Conservation (phyloP, 2,113 vertebrate species). For the Gambusia affinis region DNA sequence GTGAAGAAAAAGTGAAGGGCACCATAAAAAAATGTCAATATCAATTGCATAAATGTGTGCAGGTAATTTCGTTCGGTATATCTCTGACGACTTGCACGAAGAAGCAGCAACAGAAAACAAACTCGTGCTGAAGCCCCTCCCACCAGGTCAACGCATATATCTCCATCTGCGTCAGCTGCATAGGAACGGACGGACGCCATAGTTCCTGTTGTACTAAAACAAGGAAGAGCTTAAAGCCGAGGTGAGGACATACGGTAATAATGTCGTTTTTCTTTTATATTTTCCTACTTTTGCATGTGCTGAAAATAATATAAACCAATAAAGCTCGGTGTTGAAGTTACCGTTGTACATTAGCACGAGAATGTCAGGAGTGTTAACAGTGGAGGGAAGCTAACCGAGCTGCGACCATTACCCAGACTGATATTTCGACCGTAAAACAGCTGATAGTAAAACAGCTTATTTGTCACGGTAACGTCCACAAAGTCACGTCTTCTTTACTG, state of each 20-base stretch:
- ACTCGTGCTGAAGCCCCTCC: constrained; percentile 24
- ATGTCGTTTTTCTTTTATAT: accelerated
- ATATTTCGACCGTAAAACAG: not conserved
- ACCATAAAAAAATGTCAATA: not conserved
- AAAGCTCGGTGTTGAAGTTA: not conserved
- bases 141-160: constrained; percentile 41
- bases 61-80: not conserved
- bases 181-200: constrained; percentile 63
- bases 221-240: constrained; percentile 46
- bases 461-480: not conserved
- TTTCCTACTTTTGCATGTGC: accelerated
- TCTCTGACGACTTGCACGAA: not conserved
- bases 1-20: not conserved
- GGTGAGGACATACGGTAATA: constrained; percentile 54
- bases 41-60: not conserved
- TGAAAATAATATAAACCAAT: not conserved
- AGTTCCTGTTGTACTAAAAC: constrained; percentile 34
- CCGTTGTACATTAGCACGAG: not conserved
- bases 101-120: not conserved
- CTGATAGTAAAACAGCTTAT: not conserved
- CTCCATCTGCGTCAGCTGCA: constrained; percentile 45
- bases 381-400: constrained; percentile 11
- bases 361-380: not conserved
- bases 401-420: not conserved
- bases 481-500: not conserved